Percentiles rank a stretch among this genome's conserved stretches.
phyloP scores from a whole-genome alignment of 2,797 vertebrate species.

The Poecilia velifera region DNA sequence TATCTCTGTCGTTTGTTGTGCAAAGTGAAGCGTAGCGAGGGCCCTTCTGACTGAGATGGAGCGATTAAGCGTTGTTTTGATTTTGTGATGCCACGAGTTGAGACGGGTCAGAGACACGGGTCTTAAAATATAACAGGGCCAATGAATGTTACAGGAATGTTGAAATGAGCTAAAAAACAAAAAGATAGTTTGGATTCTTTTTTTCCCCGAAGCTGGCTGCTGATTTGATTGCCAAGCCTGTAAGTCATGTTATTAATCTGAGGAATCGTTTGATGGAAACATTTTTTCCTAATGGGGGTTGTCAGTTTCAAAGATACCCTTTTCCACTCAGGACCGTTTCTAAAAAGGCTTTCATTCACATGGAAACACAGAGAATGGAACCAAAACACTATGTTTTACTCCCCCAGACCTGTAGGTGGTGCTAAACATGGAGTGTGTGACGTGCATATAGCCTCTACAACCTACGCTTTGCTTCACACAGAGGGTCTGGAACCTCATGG shows the following conservation, averaged over 20 bases:
- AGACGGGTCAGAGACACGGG: neutral
- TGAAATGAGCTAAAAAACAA: neutral
- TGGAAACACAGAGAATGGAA: no score
- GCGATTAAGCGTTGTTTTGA: slow-evolving; percentile 22
- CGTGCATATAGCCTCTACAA: no score
- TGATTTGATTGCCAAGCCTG: neutral
- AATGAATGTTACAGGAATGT: neutral
- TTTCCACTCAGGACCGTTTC: no score
- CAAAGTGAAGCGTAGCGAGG: slow-evolving; percentile 20
- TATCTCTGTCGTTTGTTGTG: slow-evolving; percentile 15
- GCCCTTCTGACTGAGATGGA: slow-evolving; percentile 29
- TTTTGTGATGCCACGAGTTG: slow-evolving; percentile 13
- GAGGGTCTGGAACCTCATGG: no score
- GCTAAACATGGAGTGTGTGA: no score
- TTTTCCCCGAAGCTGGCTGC: neutral
- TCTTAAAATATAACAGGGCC: neutral
- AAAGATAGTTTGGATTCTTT: no score
- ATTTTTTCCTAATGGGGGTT: no score
- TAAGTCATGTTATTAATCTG: neutral
- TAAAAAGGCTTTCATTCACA: no score
- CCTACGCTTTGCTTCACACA: no score
- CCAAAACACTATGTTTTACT: no score
- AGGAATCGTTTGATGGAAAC: neutral
- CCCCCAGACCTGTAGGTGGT: no score
- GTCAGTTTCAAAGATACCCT: no score